These are phyloP conservation scores for Drosophila setifemur DNA, from an alignment of 1,140 invertebrate species.

Conservation along the genomic window DNA sequence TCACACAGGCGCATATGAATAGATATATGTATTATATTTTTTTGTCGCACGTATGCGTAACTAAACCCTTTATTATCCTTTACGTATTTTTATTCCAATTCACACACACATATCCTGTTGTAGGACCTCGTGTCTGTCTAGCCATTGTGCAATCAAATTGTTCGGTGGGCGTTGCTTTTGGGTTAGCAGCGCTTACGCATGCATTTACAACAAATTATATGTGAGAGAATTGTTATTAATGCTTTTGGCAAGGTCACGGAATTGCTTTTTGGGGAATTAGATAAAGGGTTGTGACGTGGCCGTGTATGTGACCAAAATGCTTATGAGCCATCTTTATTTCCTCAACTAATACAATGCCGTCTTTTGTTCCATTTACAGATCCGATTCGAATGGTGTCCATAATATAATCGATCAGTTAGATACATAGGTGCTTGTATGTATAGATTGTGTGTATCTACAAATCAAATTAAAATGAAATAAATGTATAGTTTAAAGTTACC, in stretches of 20 bases:
- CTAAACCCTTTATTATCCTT: slow-evolving; percentile 61
- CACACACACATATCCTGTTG: slow-evolving; percentile 22
- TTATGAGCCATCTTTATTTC: background rate
- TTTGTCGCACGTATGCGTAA: slow-evolving; percentile 18
- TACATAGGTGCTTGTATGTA: slow-evolving; percentile 1
- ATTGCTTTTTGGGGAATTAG: slow-evolving; percentile 31
- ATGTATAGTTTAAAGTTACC: slow-evolving; percentile 1
- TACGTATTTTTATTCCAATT: slow-evolving; percentile 5
- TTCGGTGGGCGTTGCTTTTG: slow-evolving; percentile 34
- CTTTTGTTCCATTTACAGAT: slow-evolving; percentile 19
- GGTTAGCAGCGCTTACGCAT: slow-evolving; percentile 47
- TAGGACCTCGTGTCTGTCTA: slow-evolving; percentile 31
- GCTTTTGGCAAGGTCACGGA: slow-evolving; percentile 42
- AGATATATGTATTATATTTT: background rate
- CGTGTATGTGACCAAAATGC: slow-evolving; percentile 23
- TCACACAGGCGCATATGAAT: background rate
- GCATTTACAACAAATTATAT: slow-evolving; percentile 65
- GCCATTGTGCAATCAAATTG: slow-evolving; percentile 63
- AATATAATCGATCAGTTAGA: slow-evolving; percentile 26
- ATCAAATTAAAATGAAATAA: slow-evolving; percentile 20
- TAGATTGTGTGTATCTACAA: slow-evolving; percentile 12
- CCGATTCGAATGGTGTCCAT: slow-evolving; percentile 37
- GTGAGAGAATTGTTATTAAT: slow-evolving; percentile 35
- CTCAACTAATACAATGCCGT: background rate
- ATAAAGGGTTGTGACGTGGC: slow-evolving; percentile 11